Percentiles rank a stretch among this genome's conserved stretches.
These are phyloP conservation scores for Zootoca vivipara DNA, from an alignment of 2,113 vertebrate genomes.

Conservation along the genomic window DNA sequence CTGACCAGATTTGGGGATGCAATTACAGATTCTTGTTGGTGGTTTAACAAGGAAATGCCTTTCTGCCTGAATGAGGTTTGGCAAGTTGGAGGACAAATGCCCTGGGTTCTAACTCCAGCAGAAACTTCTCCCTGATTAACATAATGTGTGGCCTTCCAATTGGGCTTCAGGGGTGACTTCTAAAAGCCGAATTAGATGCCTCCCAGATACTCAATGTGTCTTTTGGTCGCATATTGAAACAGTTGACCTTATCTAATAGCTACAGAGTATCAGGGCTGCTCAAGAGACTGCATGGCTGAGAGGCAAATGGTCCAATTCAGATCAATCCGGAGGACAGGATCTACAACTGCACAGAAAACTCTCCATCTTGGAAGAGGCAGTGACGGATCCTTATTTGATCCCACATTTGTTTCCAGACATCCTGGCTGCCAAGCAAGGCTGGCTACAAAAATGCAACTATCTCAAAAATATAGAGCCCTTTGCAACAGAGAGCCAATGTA, in stretches of 20 bases:
- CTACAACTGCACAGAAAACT: too few species aligned
- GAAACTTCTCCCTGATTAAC: conserved; percentile 49
- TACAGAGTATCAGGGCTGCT: too few species aligned
- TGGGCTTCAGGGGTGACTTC: not conserved
- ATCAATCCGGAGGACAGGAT: not conserved
- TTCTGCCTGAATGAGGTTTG: not conserved
- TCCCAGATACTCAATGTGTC: rapidly evolving
- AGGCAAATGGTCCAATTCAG: not conserved
- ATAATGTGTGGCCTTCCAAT: rapidly evolving
- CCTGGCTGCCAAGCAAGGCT: not conserved
- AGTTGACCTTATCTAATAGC: not conserved
- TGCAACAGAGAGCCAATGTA: not conserved
- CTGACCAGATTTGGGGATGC: rapidly evolving
- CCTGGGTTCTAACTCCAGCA: not conserved
- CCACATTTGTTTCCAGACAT: not conserved
- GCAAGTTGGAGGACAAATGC: not conserved
- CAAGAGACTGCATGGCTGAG: too few species aligned
- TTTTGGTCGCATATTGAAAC: not conserved
- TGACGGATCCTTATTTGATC: not conserved
- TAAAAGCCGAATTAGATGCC: not conserved
- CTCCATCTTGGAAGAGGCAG: not conserved
- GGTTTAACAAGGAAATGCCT: not conserved
- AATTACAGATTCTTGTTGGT: not conserved
- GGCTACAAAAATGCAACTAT: not conserved
- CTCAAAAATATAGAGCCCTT: not conserved